These are phyloP conservation scores for Molothrus ater DNA, from an alignment of 2,797 vertebrate genomes.

Conservation along the genomic window DNA sequence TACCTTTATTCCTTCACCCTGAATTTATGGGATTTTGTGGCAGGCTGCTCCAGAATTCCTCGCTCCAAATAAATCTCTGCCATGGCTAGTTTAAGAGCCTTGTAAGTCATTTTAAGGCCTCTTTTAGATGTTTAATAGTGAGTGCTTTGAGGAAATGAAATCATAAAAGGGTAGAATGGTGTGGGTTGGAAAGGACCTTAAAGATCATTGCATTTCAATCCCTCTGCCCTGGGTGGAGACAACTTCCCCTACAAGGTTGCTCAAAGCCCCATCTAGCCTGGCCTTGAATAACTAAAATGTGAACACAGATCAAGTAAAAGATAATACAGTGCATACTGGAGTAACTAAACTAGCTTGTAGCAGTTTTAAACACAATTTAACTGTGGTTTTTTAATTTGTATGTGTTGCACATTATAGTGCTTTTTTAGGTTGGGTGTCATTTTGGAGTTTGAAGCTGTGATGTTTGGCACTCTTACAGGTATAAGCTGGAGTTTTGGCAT, in stretches of 20 bases:
- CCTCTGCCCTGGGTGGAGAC: background rate
- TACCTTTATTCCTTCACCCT: background rate
- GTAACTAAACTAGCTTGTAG: background rate
- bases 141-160: background rate
- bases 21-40: background rate
- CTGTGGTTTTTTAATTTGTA: background rate
- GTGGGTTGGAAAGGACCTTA: background rate
- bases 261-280: background rate
- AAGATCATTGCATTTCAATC: background rate
- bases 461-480: background rate
- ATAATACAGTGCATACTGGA: background rate
- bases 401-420: fast-evolving
- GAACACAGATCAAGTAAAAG: too few relatives aligned
- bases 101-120: background rate
- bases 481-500: background rate
- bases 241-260: background rate
- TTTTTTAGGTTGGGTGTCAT: background rate
- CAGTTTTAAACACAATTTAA: background rate
- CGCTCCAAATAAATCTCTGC: background rate
- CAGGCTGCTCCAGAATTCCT: background rate
- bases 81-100: background rate
- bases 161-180: background rate
- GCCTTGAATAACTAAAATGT: background rate
- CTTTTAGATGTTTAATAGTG: background rate
- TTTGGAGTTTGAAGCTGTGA: background rate